Evolutionary conservation across 2,113 vertebrate genomes (phyloP).

Genomic region (Hipposideros armiger): DNA sequence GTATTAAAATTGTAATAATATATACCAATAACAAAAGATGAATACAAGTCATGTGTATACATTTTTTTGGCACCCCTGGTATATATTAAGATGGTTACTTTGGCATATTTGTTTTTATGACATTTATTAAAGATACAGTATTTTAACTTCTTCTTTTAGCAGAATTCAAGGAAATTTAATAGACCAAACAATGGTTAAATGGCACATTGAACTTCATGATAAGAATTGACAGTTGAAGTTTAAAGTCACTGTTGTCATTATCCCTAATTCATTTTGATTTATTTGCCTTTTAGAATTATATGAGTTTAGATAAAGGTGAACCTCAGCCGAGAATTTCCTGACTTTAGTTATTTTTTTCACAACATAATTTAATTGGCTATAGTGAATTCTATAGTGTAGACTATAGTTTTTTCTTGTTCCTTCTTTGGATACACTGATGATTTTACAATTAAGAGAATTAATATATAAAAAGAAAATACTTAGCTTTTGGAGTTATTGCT

Average conservation of each 20-base stretch:
- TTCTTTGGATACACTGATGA: conserved; percentile 45
- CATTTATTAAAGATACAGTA: conserved; percentile 13
- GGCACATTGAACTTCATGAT: background rate
- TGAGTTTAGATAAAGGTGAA: background rate
- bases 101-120: conserved; percentile 28
- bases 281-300: background rate
- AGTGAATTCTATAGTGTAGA: background rate
- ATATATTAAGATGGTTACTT: conserved; percentile 9
- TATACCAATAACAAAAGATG: no score
- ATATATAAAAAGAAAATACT: conserved; percentile 29
- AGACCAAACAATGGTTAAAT: background rate
- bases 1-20: no score
- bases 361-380: conserved; percentile 9
- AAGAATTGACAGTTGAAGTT: background rate
- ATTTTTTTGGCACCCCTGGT: no score
- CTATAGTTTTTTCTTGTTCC: background rate
- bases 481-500: conserved; percentile 41
- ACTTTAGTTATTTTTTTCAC: background rate
- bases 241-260: background rate
- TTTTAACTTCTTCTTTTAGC: conserved; percentile 44
- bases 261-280: conserved; percentile 41
- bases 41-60: no score
- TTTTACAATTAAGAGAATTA: conserved; percentile 34
- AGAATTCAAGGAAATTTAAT: conserved; percentile 30
- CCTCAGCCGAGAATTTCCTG: background rate